phyloP scores from a whole-genome alignment of 2,888 invertebrate genomes.

The Cheilosia variabilis region DNA sequence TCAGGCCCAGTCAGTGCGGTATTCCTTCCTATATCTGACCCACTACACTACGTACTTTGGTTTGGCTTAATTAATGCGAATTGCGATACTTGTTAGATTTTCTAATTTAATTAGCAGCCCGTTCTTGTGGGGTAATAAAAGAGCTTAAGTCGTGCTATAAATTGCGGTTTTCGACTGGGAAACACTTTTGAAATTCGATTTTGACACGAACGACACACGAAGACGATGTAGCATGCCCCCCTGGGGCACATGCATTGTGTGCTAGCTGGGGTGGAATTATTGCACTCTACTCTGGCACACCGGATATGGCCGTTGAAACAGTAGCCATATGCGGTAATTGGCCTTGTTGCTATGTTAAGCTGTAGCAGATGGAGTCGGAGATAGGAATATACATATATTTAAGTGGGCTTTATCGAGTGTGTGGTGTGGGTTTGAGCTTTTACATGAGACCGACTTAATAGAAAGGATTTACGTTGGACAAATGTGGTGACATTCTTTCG shows the following conservation, averaged over 20 bases:
- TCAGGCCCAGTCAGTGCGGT: neutral
- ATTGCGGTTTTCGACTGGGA: slow-evolving; percentile 28
- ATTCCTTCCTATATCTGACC: neutral
- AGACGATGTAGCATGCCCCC: slow-evolving; percentile 4
- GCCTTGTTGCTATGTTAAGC: slow-evolving; percentile 43
- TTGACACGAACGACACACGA: slow-evolving; percentile 55
- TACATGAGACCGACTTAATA: slow-evolving; percentile 2
- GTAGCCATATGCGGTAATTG: slow-evolving; percentile 53
- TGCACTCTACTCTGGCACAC: slow-evolving; percentile 16
- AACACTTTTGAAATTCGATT: slow-evolving; percentile 61
- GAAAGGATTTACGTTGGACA: slow-evolving; percentile 22
- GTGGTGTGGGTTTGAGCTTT: slow-evolving; percentile 29
- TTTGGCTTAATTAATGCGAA: slow-evolving; percentile 42
- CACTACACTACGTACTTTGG: slow-evolving; percentile 18
- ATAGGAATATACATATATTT: slow-evolving; percentile 14
- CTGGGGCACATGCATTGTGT: slow-evolving; percentile 21
- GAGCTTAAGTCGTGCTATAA: slow-evolving; percentile 45
- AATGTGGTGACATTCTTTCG: slow-evolving; percentile 28
- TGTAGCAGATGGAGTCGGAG: slow-evolving; percentile 25
- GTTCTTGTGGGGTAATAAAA: slow-evolving; percentile 43
- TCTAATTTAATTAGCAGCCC: slow-evolving; percentile 59
- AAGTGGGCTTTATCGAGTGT: slow-evolving; percentile 26
- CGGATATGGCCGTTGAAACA: slow-evolving; percentile 48
- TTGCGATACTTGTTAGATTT: slow-evolving; percentile 55
- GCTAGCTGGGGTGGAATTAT: slow-evolving; percentile 1